phyloP scores from a whole-genome alignment of 92 coral and sea anemone genomes.

The Micromussa lordhowensis region DNA sequence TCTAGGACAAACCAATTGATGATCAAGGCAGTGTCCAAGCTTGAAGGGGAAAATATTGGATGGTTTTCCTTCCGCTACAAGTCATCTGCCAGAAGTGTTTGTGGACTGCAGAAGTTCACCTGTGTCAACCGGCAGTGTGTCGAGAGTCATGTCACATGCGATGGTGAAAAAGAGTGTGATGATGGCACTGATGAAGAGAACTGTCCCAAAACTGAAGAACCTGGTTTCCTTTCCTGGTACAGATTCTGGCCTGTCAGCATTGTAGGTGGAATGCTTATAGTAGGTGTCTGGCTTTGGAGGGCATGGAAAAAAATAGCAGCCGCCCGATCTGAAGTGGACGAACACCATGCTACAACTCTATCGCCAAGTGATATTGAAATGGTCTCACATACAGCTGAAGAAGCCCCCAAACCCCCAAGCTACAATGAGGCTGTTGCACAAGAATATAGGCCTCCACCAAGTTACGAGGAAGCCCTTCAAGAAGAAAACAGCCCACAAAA shows the following conservation, averaged over 20 bases:
- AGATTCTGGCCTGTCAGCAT: conserved; percentile 91
- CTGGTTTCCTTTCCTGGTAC: conserved; percentile 73
- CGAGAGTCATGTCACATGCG: conserved; percentile 53
- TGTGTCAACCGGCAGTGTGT: conserved; percentile 82
- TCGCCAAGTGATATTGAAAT: conserved; percentile 52
- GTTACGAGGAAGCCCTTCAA: conserved; percentile 86
- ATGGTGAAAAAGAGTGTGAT: conserved; percentile 70
- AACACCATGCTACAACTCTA: conserved; percentile 54
- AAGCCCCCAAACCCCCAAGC: conserved; percentile 93
- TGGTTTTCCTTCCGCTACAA: conserved; percentile 80
- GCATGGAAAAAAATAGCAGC: conserved; percentile 86
- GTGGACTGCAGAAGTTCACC: conserved; percentile 72
- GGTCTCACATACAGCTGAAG: conserved; percentile 58
- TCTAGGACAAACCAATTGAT: conserved; percentile 80
- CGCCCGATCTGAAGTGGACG: conserved; percentile 64
- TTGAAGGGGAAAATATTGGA: conserved; percentile 59
- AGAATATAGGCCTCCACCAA: conserved; percentile 72
- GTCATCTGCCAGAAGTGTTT: conserved; percentile 70
- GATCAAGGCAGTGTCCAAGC: conserved; percentile 66
- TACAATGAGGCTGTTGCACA: conserved; percentile 85
- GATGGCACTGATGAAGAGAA: conserved; percentile 90
- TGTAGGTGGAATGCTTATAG: conserved; percentile 78
- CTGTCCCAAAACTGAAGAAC: conserved; percentile 71
- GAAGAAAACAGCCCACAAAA: conserved; percentile 2
- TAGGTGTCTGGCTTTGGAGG: conserved; percentile 94